Conservation (phyloP, 1,140 invertebrate genomes). For the Rhopalosiphum padi region DNA sequence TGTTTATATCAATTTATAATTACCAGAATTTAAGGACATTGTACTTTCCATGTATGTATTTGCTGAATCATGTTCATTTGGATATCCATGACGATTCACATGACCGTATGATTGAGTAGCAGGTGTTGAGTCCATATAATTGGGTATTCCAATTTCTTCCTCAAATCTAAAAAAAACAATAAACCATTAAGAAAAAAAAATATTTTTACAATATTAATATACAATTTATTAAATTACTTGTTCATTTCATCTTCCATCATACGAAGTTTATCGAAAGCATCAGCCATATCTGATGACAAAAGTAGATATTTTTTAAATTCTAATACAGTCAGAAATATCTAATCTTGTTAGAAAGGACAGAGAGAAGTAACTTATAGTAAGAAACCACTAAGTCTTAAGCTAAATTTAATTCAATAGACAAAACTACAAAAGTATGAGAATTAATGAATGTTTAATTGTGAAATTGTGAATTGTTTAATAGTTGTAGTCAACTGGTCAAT, state of each 20-base stretch:
- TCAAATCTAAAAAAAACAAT: constrained; percentile 61
- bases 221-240: constrained; percentile 59
- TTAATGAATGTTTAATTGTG: no score
- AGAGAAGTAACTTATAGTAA: background rate
- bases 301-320: background rate
- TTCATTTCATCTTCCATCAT: constrained; percentile 62
- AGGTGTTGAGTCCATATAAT: constrained; percentile 26
- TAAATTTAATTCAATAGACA: no score
- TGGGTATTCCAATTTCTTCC: constrained; percentile 61
- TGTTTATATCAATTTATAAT: background rate
- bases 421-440: no score
- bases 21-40: background rate
- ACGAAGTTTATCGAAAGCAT: constrained; percentile 60
- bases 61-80: constrained; percentile 12
- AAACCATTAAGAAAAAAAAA: background rate
- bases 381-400: no score
- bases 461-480: no score
- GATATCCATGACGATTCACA: background rate
- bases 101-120: constrained; percentile 8
- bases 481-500: no score
- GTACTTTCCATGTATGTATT: constrained; percentile 11
- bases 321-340: background rate
- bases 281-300: constrained; percentile 14
- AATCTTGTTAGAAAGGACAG: background rate
- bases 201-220: background rate